A percentile compares a stretch with the other conserved stretches of the same genome.
Conservation (phyloP, 2,888 invertebrate genomes). For the Rapana venosa region DNA sequence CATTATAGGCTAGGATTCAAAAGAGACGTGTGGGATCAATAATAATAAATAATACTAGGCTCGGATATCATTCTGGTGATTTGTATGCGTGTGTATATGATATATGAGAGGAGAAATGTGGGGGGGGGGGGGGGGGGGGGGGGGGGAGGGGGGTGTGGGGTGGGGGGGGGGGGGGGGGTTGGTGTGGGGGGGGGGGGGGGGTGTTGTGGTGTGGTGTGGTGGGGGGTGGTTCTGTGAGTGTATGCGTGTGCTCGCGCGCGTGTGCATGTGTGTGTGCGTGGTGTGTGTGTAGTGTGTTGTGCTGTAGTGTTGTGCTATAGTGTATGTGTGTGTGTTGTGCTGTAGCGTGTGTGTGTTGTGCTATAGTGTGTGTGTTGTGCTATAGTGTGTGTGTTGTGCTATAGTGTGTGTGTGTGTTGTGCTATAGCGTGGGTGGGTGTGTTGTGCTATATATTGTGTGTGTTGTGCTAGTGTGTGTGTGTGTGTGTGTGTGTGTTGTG, state of each 20-base stretch:
- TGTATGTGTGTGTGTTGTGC: no score
- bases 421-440: no score
- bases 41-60: no score
- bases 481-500: not conserved
- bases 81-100: not conserved
- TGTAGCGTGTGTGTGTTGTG: no score
- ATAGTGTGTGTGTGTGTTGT: no score
- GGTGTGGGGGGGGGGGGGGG: not conserved
- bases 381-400: no score
- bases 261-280: not conserved
- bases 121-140: not conserved
- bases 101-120: not conserved
- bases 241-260: not conserved
- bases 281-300: not conserved
- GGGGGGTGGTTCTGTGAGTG: not conserved
- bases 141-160: not conserved
- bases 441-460: no score
- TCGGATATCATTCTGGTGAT: no score
- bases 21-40: no score
- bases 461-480: not conserved
- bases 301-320: no score
- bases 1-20: no score
- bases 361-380: no score
- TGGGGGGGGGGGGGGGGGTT: not conserved
- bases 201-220: not conserved